These are phyloP conservation scores for Delphinus delphis DNA, from an alignment of 2,113 vertebrate species.

Conservation along the genomic window DNA sequence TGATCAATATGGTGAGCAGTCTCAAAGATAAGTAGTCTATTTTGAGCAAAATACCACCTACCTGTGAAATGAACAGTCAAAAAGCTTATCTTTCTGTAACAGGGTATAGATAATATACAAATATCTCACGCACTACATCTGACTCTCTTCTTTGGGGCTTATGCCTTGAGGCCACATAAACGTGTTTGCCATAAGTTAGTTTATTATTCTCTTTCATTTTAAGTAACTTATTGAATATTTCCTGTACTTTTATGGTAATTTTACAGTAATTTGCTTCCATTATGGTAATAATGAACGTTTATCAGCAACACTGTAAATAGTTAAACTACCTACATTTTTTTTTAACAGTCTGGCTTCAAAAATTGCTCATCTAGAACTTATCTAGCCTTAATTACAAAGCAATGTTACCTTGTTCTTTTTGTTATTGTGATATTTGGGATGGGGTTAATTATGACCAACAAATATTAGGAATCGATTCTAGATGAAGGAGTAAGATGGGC, in stretches of 20 bases:
- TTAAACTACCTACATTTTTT: slow-evolving; percentile 15
- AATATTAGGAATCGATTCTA: background rate
- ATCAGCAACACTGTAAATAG: background rate
- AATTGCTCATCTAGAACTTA: background rate
- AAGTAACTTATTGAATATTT: slow-evolving; percentile 6
- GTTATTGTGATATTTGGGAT: background rate
- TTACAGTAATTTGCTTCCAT: background rate
- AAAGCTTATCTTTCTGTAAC: background rate
- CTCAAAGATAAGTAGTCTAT: background rate
- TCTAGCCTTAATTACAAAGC: slow-evolving; percentile 16
- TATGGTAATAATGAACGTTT: background rate
- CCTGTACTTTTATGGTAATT: slow-evolving; percentile 11
- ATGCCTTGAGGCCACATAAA: slow-evolving; percentile 12
- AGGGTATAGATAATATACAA: background rate
- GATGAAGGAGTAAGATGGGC: background rate
- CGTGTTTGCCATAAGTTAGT: background rate
- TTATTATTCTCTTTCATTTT: slow-evolving; percentile 28
- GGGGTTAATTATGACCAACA: background rate
- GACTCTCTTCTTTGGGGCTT: background rate
- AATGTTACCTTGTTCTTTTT: background rate
- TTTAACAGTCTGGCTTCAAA: slow-evolving; percentile 21
- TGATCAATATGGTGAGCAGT: background rate
- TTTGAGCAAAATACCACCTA: background rate
- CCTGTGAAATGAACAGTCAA: background rate
- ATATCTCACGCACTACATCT: background rate